A percentile compares a stretch with the other conserved stretches of the same genome.
Conservation (phyloP, 2,113 vertebrate genomes). For the Peromyscus californicus region DNA sequence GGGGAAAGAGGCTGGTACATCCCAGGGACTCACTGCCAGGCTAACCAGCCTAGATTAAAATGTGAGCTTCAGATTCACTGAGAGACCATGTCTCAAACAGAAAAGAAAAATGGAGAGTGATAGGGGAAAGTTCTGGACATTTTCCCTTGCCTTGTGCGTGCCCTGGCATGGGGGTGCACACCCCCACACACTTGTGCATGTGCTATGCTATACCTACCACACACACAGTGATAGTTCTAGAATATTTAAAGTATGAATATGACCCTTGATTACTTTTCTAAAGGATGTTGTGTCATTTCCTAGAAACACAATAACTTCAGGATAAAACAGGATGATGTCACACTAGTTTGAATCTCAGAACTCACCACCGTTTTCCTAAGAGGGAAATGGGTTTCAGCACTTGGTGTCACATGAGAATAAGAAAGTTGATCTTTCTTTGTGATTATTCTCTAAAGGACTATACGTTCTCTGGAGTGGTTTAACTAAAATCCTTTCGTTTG, state of each 20-base stretch:
- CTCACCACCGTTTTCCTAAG: neutral
- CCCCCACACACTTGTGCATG: neutral
- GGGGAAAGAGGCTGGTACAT: too few relatives aligned
- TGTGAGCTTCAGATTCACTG: neutral
- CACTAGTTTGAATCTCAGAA: neutral
- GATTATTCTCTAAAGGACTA: neutral
- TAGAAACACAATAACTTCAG: neutral
- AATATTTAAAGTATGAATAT: neutral
- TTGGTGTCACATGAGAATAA: neutral
- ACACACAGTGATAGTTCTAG: neutral
- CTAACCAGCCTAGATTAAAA: neutral
- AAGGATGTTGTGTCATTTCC: neutral
- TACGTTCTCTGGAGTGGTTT: constrained; percentile 7
- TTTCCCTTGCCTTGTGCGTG: neutral
- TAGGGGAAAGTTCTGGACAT: neutral
- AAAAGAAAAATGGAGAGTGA: neutral
- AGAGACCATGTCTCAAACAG: neutral
- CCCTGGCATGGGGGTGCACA: neutral
- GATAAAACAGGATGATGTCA: neutral
- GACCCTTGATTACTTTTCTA: neutral
- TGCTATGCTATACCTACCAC: too few relatives aligned
- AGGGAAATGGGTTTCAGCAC: neutral
- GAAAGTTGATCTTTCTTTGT: neutral
- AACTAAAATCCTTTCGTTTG: constrained; percentile 55
- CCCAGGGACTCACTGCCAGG: neutral